Conservation (phyloP, 2,113 vertebrate genomes). For the Craseonycteris thonglongyai region DNA sequence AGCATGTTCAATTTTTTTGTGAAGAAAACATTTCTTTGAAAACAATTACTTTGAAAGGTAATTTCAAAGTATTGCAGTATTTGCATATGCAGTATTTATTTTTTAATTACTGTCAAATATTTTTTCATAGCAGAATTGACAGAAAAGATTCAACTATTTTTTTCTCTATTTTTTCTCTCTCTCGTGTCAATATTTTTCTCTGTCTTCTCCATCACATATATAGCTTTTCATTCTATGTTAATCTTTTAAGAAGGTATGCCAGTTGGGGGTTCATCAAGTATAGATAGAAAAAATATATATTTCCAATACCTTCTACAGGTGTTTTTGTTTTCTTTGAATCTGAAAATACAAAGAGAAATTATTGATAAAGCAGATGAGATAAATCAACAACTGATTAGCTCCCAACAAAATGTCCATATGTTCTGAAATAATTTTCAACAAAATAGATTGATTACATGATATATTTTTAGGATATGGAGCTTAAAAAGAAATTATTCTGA, state of each 20-base stretch:
- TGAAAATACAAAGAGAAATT: slow-evolving; percentile 47
- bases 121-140: not conserved
- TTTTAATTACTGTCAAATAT: not conserved
- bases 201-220: not conserved
- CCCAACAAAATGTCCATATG: not conserved
- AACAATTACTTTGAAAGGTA: not conserved
- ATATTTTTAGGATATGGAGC: not conserved
- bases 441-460: not conserved
- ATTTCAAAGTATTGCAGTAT: too few relatives aligned
- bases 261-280: not conserved
- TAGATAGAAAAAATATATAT: not conserved
- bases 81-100: not conserved
- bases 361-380: not conserved
- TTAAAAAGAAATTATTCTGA: not conserved
- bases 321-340: slow-evolving; percentile 50
- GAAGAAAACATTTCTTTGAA: not conserved
- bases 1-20: not conserved
- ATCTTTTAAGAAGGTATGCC: not conserved
- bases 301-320: slow-evolving; percentile 14
- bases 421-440: not conserved
- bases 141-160: not conserved
- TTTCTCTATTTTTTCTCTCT: not conserved
- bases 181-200: not conserved
- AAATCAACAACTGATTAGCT: not conserved
- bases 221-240: not conserved